These are phyloP conservation scores for Drosophila nikananu DNA, from an alignment of 1,140 invertebrate genomes.

Conservation along the genomic window DNA sequence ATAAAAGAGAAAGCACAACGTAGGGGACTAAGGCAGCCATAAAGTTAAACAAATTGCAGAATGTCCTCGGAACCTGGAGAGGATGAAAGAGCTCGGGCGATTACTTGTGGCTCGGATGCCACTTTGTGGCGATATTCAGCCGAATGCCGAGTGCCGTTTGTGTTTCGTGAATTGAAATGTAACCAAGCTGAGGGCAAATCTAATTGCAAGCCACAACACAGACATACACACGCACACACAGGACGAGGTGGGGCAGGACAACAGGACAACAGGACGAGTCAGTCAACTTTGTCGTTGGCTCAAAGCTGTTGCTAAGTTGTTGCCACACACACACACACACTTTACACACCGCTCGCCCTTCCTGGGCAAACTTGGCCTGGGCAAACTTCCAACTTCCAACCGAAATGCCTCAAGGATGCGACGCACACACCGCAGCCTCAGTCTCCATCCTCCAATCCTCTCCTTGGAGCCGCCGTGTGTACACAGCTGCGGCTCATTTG, in stretches of 20 bases:
- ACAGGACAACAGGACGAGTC: conserved; percentile 9
- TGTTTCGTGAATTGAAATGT: conserved; percentile 24
- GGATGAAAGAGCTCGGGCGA: neutral
- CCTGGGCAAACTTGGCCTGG: neutral
- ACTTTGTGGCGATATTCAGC: conserved; percentile 12
- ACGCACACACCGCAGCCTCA: conserved; percentile 5
- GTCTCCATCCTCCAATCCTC: neutral
- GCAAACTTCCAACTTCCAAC: conserved; percentile 21
- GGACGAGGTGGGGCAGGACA: no score
- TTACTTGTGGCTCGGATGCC: conserved; percentile 11
- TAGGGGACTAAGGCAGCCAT: neutral
- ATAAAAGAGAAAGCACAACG: neutral
- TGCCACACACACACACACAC: conserved; percentile 31
- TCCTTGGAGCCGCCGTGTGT: conserved; percentile 40
- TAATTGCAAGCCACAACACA: conserved; percentile 51
- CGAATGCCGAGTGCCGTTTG: conserved; percentile 9
- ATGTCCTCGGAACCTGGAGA: neutral
- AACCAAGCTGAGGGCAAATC: conserved; percentile 30
- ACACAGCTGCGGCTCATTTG: conserved; percentile 80
- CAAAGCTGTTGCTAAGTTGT: conserved; percentile 60
- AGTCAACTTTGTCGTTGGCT: conserved; percentile 48
- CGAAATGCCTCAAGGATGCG: conserved; percentile 34
- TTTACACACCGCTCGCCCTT: neutral
- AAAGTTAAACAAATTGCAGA: conserved; percentile 20
- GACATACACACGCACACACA: neutral